Percentiles rank a stretch among this genome's conserved stretches.
phyloP scores from a whole-genome alignment of 2,113 vertebrate species.

The Himantopus leucocephalus region DNA sequence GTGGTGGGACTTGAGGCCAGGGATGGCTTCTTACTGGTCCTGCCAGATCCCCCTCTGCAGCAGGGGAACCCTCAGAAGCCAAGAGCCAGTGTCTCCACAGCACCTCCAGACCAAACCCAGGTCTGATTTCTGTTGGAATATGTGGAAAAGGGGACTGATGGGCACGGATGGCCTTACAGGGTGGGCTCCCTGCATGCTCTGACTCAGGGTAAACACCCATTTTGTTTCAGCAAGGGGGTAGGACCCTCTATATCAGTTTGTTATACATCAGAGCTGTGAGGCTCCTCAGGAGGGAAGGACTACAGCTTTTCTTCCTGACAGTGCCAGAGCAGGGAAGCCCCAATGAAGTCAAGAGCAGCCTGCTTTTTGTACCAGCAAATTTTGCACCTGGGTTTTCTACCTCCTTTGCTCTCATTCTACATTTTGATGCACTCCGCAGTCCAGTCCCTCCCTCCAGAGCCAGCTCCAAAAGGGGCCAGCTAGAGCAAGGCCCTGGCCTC shows the following conservation, averaged over 20 bases:
- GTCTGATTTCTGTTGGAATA: background rate
- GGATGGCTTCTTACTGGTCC: background rate
- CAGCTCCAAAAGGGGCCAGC: background rate
- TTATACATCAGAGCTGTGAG: background rate
- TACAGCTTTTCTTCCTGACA: background rate
- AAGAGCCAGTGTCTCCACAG: background rate
- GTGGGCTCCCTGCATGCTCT: accelerated
- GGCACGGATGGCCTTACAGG: accelerated
- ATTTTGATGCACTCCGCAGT: background rate
- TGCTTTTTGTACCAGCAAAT: background rate
- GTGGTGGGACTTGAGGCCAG: background rate
- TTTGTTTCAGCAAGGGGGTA: background rate
- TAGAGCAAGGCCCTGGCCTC: background rate
- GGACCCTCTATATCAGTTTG: background rate
- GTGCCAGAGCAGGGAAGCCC: background rate
- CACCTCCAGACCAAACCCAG: background rate
- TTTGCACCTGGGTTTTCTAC: background rate
- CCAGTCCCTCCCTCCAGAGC: too few species aligned
- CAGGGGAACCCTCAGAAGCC: background rate
- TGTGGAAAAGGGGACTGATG: background rate
- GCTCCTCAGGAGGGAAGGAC: background rate
- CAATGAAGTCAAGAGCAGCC: background rate
- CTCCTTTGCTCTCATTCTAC: background rate
- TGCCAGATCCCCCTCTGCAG: accelerated
- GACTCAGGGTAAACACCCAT: background rate